Percentiles rank a stretch among this genome's conserved stretches.
Conservation (phyloP, 2,888 invertebrate species). For the Theretra japonica region DNA sequence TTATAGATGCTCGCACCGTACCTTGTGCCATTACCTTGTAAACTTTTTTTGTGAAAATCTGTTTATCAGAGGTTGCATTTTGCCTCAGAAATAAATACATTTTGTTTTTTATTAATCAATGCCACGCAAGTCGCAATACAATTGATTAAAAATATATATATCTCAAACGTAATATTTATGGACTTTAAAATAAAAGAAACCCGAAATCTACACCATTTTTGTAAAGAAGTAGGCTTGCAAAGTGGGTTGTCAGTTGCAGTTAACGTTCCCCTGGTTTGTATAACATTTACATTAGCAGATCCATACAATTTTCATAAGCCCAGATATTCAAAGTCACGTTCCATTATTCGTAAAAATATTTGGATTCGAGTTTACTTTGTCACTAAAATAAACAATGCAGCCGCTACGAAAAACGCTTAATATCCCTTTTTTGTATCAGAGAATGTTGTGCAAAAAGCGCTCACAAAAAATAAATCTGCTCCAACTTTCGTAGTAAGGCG, state of each 20-base stretch:
- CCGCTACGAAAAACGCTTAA: slow-evolving; percentile 55
- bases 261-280: neutral
- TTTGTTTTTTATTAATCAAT: no score
- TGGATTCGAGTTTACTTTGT: slow-evolving; percentile 65
- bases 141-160: no score
- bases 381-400: slow-evolving; percentile 75
- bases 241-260: neutral
- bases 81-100: neutral
- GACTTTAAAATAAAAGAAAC: neutral
- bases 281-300: slow-evolving; percentile 14
- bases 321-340: slow-evolving; percentile 53
- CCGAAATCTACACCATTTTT: neutral
- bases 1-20: slow-evolving; percentile 23
- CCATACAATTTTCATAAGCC: slow-evolving; percentile 19
- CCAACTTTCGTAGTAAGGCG: slow-evolving; percentile 65
- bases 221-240: neutral
- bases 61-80: neutral
- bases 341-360: slow-evolving; percentile 51
- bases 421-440: slow-evolving; percentile 64
- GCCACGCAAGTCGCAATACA: no score
- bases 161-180: neutral
- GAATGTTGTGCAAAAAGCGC: slow-evolving; percentile 74
- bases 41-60: neutral
- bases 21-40: neutral
- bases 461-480: slow-evolving; percentile 74